Evolutionary conservation across 1,140 invertebrate species (phyloP), one percentile per base, ranked within the genome.

Genomic region (Philopotamus ludificatus): DNA sequence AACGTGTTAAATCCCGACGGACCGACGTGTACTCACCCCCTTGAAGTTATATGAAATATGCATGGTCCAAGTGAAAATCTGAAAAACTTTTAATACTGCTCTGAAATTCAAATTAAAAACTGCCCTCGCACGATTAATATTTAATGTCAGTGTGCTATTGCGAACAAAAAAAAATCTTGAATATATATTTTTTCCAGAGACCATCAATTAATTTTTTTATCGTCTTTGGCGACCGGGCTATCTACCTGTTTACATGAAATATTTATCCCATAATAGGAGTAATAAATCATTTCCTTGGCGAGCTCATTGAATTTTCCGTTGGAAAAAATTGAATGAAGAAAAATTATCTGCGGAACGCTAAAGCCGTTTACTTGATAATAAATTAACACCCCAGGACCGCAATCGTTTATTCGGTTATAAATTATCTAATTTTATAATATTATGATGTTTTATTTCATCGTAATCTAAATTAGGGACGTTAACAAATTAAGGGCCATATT

Each of bases 41-140:
- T 64, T 64, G 57, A 64, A 64, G 34, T 64, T 64, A 55, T 45
- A 64, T 57, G 62, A 57, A 53, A 22, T 34, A 39, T 47, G 57
- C 57, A 45, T 39, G 44, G 2, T 42, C 39, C 23, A 22, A 59
- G 26, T 21, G 25, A 59, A 45, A 59, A 59, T 59, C 44, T 59
- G 57, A 15, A 20, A 20, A 3, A 18, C 20, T 34, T 20, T 8
- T n/a, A 9, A 10, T 7, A 45, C 4, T 7, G 15, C 45, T 16
- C 2, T 16, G 15, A 21, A 49, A 21, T 53, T 53, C 20, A 34
- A 41, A 57, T 57, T 57, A 54, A 54, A 54, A 39, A 20, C 22
- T 21, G 54, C 16, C 26, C 26, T 20, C 39, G 20, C 42, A 15
- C 7, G 54, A 26, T 15, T 26, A 54, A 16, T 26, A 10, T 57